A percentile compares a stretch with the other conserved stretches of the same genome.
These are phyloP conservation scores for Lamprotornis superbus DNA, from an alignment of 2,113 vertebrate genomes.

Conservation along the genomic window DNA sequence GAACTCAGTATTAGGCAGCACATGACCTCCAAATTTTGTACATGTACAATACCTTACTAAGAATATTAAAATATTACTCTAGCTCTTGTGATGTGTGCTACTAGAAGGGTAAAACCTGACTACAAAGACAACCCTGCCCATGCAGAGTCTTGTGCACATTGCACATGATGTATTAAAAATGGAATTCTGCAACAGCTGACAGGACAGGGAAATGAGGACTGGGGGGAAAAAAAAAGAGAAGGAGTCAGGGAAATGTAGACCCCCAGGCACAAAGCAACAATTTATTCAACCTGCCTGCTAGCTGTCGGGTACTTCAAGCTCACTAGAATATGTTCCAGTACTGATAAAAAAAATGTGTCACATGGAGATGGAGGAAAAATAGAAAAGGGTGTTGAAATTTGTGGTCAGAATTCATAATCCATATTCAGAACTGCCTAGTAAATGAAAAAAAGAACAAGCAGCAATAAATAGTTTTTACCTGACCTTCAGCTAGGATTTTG, in stretches of 20 bases:
- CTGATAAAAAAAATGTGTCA: constrained; percentile 33
- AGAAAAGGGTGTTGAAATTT: neutral
- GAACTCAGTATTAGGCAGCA: neutral
- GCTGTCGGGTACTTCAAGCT: constrained; percentile 13
- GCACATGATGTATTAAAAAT: neutral
- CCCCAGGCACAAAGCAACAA: neutral
- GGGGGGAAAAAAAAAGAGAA: neutral
- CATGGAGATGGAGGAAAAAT: neutral
- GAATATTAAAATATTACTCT: neutral
- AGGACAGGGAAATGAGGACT: neutral
- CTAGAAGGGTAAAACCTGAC: neutral
- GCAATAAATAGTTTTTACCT: neutral
- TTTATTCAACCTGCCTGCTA: constrained; percentile 40
- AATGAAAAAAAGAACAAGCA: neutral
- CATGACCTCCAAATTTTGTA: neutral
- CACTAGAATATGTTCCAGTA: constrained; percentile 13
- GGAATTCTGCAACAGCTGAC: neutral
- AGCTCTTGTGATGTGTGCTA: neutral
- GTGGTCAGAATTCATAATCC: constrained; percentile 9
- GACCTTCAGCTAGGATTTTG: neutral
- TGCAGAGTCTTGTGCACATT: neutral
- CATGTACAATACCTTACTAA: neutral
- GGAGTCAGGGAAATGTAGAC: constrained; percentile 4
- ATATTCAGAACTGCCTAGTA: neutral
- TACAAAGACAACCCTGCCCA: neutral